These are phyloP conservation scores for Diplodus puntazzo DNA, from an alignment of 2,797 vertebrate species.

Conservation along the genomic window DNA sequence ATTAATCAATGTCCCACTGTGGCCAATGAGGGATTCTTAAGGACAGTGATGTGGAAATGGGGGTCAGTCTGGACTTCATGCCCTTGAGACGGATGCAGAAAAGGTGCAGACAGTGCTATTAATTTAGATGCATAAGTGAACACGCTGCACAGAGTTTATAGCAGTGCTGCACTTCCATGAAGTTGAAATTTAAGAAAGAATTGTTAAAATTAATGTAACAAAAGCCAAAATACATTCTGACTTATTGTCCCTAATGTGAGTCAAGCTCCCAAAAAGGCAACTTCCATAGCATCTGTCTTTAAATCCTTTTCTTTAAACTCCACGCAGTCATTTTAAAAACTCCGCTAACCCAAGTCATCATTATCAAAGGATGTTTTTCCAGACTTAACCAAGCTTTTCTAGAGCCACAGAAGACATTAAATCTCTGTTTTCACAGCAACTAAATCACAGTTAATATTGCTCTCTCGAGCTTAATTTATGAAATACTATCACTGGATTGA, in stretches of 20 bases:
- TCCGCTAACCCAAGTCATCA: not conserved
- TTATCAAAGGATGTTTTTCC: not conserved
- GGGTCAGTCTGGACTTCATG: slow-evolving; percentile 35
- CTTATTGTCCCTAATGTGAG: not conserved
- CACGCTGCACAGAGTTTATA: not conserved
- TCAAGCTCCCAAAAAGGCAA: not conserved
- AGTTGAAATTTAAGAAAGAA: not conserved
- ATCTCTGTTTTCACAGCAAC: not conserved
- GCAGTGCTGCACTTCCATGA: not conserved
- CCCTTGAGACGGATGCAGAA: not conserved
- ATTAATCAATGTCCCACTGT: slow-evolving; percentile 43
- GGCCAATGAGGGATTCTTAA: slow-evolving; percentile 32
- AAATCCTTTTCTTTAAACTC: not conserved
- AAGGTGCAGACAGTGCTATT: not conserved
- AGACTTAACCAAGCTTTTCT: not conserved
- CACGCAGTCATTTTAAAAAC: not conserved
- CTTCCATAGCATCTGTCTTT: not conserved
- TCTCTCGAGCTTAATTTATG: not conserved
- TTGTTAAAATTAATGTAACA: not conserved
- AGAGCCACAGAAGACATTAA: not conserved
- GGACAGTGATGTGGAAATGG: slow-evolving; percentile 25
- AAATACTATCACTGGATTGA: not conserved
- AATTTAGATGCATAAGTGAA: not conserved
- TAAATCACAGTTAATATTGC: not conserved
- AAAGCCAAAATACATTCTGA: not conserved